Conservation (phyloP, 2,113 vertebrate genomes). For the Mobula birostris region DNA sequence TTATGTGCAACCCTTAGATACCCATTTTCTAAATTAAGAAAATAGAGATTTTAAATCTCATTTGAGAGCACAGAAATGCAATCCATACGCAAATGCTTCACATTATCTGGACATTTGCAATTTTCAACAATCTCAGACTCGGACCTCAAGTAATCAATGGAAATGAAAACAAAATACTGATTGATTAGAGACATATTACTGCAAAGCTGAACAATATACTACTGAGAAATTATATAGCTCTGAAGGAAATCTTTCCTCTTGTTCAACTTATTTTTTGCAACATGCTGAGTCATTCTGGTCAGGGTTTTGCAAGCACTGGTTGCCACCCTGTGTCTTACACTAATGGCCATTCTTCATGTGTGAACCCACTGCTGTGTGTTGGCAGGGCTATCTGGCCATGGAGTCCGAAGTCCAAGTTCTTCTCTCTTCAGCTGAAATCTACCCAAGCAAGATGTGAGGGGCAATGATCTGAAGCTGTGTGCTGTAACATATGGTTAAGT, state of each 20-base stretch:
- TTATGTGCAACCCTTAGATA: background rate
- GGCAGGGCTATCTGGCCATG: background rate
- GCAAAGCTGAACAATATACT: background rate
- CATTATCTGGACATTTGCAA: background rate
- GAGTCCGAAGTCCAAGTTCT: background rate
- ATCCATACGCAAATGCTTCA: background rate
- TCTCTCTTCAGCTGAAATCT: background rate
- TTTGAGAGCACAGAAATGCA: background rate
- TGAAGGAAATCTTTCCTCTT: background rate
- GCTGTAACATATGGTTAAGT: too few species aligned
- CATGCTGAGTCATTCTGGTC: background rate
- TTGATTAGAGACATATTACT: background rate
- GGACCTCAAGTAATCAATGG: background rate
- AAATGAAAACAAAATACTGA: background rate
- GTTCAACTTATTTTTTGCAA: background rate
- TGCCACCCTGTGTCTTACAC: background rate
- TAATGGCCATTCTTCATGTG: background rate
- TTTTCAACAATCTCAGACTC: background rate
- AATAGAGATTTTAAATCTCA: conserved; percentile 24
- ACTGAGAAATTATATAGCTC: background rate
- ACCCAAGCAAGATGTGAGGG: background rate
- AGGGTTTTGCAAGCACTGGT: background rate
- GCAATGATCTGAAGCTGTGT: background rate
- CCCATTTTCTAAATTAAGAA: conserved; percentile 23
- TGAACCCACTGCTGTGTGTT: background rate